Evolutionary conservation across 2,113 vertebrate species (phyloP).

Genomic region (Cyanoramphus novaezelandiae): DNA sequence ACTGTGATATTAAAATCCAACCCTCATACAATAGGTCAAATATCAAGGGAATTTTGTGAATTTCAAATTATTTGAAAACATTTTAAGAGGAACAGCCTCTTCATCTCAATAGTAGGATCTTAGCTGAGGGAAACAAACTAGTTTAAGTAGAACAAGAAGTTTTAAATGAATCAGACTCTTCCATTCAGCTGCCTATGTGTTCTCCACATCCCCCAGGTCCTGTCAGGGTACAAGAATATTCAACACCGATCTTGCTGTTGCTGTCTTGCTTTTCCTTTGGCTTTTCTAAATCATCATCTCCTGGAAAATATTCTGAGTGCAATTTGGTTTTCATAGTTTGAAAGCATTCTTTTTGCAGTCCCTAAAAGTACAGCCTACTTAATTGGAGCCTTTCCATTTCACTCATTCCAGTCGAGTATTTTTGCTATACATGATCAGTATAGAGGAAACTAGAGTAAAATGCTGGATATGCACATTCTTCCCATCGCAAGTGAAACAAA

Average conservation of each 20-base stretch:
- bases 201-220: neutral
- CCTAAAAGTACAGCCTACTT: neutral
- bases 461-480: neutral
- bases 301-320: neutral
- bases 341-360: neutral
- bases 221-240: neutral
- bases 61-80: neutral
- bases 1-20: neutral
- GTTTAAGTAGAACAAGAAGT: neutral
- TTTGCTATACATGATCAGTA: neutral
- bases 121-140: neutral
- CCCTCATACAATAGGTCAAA: neutral
- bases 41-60: neutral
- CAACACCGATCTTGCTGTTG: neutral
- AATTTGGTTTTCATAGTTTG: neutral
- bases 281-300: neutral
- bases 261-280: neutral
- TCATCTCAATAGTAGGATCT: neutral
- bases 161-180: neutral
- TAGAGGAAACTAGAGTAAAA: neutral
- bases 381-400: neutral
- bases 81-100: neutral
- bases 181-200: neutral
- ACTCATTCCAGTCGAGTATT: neutral
- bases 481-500: neutral